A percentile compares a stretch with the other conserved stretches of the same genome.
phyloP scores from a whole-genome alignment of 2,888 invertebrate genomes.

The Lomographa bimaculata region DNA sequence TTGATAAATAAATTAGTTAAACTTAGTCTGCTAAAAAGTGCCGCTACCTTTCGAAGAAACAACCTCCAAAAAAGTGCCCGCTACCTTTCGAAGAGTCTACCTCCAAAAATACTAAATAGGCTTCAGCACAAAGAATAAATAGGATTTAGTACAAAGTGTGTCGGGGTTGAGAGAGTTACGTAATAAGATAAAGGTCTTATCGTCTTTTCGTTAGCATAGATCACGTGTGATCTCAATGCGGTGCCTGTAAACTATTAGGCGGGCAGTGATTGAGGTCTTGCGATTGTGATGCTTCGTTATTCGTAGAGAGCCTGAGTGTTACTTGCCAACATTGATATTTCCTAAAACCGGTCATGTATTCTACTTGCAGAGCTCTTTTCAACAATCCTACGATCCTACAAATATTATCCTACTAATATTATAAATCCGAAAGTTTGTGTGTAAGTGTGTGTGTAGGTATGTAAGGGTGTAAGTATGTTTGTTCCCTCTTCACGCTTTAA shows the following conservation, averaged over 20 bases:
- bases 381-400: too few species aligned
- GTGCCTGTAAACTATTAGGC: neutral
- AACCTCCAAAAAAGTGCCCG: constrained; percentile 18
- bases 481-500: too few species aligned
- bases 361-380: too few species aligned
- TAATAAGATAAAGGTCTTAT: constrained; percentile 81
- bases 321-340: too few species aligned
- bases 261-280: neutral
- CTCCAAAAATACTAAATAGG: too few species aligned
- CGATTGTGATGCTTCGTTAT: too few species aligned
- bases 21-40: constrained; percentile 12
- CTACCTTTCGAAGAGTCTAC: constrained; percentile 20
- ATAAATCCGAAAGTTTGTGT: too few species aligned
- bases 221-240: constrained; percentile 51
- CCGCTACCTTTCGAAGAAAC: constrained; percentile 16
- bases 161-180: constrained; percentile 48
- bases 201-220: constrained; percentile 77
- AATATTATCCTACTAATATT: too few species aligned
- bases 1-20: constrained; percentile 17
- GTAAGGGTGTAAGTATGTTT: too few species aligned
- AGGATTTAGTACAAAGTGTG: constrained; percentile 41
- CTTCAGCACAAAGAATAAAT: constrained; percentile 27
- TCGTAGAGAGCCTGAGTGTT: too few species aligned
- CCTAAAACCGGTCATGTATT: too few species aligned
- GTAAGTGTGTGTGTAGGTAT: too few species aligned